A percentile compares a stretch with the other conserved stretches of the same genome.
Evolutionary conservation across 1,140 invertebrate genomes (phyloP).

Genomic region (Lepeophtheirus salmonis): DNA sequence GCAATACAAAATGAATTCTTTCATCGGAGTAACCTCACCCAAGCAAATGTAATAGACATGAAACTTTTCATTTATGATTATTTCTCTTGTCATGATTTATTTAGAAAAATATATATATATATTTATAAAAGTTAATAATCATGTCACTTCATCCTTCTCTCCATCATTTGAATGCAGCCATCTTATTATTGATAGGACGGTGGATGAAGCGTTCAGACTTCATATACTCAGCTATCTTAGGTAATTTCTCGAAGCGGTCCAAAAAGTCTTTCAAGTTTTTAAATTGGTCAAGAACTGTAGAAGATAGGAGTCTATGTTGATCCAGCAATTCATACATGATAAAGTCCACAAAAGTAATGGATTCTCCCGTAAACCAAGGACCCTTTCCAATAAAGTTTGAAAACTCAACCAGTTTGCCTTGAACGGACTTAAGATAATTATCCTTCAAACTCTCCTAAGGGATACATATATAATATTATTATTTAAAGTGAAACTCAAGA

Average conservation of each 20-base stretch:
- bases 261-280: conserved; percentile 29
- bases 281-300: conserved; percentile 28
- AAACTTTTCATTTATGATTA: no score
- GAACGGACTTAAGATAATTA: conserved; percentile 24
- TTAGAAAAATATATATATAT: background rate
- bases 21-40: no score
- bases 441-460: background rate
- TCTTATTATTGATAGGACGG: background rate
- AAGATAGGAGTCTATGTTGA: conserved; percentile 31
- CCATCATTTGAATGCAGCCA: background rate
- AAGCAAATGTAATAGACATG: no score
- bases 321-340: conserved; percentile 25
- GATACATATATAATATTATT: background rate
- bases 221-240: conserved; percentile 28
- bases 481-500: background rate
- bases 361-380: conserved; percentile 31
- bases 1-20: no score
- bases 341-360: conserved; percentile 33
- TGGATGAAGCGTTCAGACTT: conserved; percentile 23
- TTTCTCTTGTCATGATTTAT: background rate
- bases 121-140: background rate
- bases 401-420: conserved; percentile 26
- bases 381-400: conserved; percentile 30
- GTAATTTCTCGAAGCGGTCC: conserved; percentile 26
- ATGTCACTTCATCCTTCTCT: background rate